Conservation (phyloP, 2,888 invertebrate genomes). For the Watsonalla cultraria region DNA sequence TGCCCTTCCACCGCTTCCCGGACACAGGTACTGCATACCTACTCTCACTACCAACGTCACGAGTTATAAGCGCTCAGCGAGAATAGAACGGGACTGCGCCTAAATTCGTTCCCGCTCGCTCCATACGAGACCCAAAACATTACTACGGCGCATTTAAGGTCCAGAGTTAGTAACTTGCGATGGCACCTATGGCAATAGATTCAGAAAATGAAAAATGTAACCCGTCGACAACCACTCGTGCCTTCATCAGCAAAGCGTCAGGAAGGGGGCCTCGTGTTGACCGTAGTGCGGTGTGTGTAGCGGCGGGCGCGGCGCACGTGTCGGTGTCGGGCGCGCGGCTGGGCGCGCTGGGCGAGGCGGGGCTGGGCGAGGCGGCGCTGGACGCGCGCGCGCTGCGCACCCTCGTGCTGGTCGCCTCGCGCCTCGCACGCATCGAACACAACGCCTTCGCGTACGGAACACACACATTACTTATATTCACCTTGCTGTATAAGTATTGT, state of each 20-base stretch:
- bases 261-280: too few species aligned
- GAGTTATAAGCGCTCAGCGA: too few species aligned
- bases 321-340: constrained; percentile 73
- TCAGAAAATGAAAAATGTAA: too few species aligned
- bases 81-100: too few species aligned
- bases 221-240: too few species aligned
- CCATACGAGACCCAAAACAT: too few species aligned
- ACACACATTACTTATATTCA: neutral
- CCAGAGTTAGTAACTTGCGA: too few species aligned
- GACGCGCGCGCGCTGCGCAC: constrained; percentile 85
- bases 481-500: neutral
- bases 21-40: constrained; percentile 30
- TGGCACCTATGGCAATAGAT: too few species aligned
- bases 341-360: constrained; percentile 80
- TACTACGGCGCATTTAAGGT: too few species aligned
- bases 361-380: constrained; percentile 83
- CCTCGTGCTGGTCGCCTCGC: constrained; percentile 87
- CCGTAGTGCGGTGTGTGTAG: constrained; percentile 20
- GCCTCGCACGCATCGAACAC: constrained; percentile 84
- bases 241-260: too few species aligned
- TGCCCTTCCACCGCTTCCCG: constrained; percentile 54
- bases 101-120: too few species aligned
- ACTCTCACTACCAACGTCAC: neutral
- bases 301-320: constrained; percentile 80
- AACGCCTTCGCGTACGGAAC: constrained; percentile 82